Base-by-base conservation (phyloP, 2,113 vertebrate genomes). In the Menidia beryllina region DNA sequence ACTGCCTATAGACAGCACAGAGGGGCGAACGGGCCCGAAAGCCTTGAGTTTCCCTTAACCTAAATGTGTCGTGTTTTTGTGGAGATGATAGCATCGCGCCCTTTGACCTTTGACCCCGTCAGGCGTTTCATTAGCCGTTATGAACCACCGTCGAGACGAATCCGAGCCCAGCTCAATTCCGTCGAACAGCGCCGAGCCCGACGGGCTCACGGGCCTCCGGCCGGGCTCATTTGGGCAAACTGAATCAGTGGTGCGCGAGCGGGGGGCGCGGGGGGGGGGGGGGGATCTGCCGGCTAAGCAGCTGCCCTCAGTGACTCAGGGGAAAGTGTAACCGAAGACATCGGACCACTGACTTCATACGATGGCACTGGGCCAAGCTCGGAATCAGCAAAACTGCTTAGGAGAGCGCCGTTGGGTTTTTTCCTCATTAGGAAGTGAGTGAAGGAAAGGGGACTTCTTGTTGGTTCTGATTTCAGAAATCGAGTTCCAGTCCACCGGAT, bases 281-380 rank as follows among this genome's bases (percentile, higher is more conserved):
- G 41, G 54, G 48, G 38, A 74, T 76, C 26, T 77, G 77, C 53
- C 48, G 59, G 14, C 61, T 73, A 36, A 25, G 24, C 68, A 82
- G 85, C 75, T 73, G 64, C 69, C 56, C 57, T 59, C 51, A 52
- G 3, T 69, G 77, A 86, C 75, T 86, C 73, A 77, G 56, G 57
- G 67, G 57, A 13, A 80, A 76, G 48, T 67, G 26, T 13, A 48
- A 55, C 60, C 11, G 19, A 71, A 30, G 14, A 67, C 24, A 39
- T 41, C 60, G 1, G 30, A 59, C 62, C 72, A 36, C n/a, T 78
- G 83, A 80, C 75, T 49, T 83, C 77, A 87, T 49, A 23, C 7
- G 3, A 51, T n/a, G 60, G 56, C 56, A 5, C 41, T 43, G 6
- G 0, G 58, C 72, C 77, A 52, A 75, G 53, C 17, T 67, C 47